A percentile compares a stretch with the other conserved stretches of the same genome.
These are phyloP conservation scores for Bruchidius siliquastri DNA, from an alignment of 2,888 invertebrate genomes.

Conservation along the genomic window DNA sequence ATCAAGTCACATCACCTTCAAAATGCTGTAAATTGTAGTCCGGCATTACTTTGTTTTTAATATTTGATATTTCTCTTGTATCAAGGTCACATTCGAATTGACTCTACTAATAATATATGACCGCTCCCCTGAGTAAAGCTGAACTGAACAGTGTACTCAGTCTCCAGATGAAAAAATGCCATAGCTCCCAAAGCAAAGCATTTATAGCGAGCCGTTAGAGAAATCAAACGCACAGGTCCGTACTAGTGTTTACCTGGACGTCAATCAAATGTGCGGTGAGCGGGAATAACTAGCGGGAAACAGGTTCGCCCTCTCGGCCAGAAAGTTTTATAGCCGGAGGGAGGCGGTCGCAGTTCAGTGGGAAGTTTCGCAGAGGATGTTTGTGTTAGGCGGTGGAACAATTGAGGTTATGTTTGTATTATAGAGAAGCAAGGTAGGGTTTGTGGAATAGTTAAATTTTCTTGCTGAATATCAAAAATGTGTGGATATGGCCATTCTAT, in stretches of 20 bases:
- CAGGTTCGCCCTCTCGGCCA: not conserved
- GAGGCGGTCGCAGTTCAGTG: not conserved
- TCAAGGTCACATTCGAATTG: no score
- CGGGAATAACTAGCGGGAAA: not conserved
- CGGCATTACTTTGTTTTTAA: no score
- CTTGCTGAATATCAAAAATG: not conserved
- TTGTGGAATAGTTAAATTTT: not conserved
- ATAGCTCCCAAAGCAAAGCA: no score
- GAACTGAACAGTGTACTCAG: no score
- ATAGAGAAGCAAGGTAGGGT: not conserved
- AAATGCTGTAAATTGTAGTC: no score
- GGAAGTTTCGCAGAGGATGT: not conserved
- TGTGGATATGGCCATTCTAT: no score
- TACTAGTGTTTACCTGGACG: not conserved
- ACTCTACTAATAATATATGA: no score
- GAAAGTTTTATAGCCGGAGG: not conserved
- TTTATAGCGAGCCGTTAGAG: no score
- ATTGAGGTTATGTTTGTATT: not conserved
- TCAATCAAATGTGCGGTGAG: not conserved
- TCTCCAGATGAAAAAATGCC: no score
- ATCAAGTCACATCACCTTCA: no score
- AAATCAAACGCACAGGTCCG: not conserved
- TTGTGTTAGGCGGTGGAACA: not conserved
- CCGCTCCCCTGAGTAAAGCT: no score
- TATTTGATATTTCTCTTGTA: no score